phyloP scores from a whole-genome alignment of 1,140 invertebrate species.

The Riptortus pedestris region DNA sequence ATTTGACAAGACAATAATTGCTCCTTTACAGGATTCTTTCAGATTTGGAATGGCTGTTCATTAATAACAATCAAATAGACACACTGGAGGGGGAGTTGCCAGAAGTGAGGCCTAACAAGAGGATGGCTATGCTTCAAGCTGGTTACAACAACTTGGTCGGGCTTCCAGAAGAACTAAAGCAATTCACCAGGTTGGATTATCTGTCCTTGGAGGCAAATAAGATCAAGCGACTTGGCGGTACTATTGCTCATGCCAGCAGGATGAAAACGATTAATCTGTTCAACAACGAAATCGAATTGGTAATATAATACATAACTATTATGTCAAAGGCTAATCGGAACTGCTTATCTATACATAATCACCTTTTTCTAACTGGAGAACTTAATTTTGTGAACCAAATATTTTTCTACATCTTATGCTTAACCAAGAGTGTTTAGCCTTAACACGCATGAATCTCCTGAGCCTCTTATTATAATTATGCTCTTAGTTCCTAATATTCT shows the following conservation, averaged over 20 bases:
- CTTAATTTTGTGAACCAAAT: no score
- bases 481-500: no score
- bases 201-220: constrained; percentile 59
- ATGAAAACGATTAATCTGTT: constrained; percentile 54
- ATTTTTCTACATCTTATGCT: no score
- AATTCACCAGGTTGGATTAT: constrained; percentile 51
- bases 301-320: constrained; percentile 42
- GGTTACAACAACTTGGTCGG: constrained; percentile 56
- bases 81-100: constrained; percentile 63
- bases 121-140: constrained; percentile 55
- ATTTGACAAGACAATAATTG: no score
- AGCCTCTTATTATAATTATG: no score
- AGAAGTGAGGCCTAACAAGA: constrained; percentile 44
- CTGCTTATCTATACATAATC: no score
- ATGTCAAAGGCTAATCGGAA: no score
- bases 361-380: no score
- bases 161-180: constrained; percentile 55
- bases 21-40: constrained; percentile 51
- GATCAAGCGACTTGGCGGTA: constrained; percentile 54
- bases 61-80: constrained; percentile 61
- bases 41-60: constrained; percentile 61
- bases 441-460: no score
- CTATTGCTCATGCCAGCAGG: constrained; percentile 51
- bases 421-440: no score
- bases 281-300: constrained; percentile 60